Evolutionary conservation across 2,888 invertebrate genomes (phyloP).

Genomic region (Nephrotoma guestfalica): DNA sequence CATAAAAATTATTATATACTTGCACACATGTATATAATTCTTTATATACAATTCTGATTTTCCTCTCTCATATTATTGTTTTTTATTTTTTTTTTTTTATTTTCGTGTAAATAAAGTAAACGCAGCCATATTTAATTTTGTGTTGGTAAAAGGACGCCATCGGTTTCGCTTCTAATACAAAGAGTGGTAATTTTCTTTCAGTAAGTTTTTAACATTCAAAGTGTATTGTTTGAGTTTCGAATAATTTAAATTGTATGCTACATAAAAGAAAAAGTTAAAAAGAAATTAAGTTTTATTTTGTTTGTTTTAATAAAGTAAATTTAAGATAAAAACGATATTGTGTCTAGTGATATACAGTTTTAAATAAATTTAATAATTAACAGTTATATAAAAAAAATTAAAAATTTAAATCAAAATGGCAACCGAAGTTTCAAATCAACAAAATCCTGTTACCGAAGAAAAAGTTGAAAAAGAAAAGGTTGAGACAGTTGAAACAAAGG

Average conservation of each 20-base stretch:
- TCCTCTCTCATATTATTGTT: background rate
- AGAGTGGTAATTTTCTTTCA: slow-evolving; percentile 7
- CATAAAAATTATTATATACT: background rate
- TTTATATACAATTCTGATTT: background rate
- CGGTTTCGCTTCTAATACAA: slow-evolving; percentile 8
- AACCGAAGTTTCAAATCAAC: slow-evolving; percentile 54
- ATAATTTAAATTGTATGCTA: background rate
- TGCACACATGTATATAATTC: no score
- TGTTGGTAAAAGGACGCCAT: slow-evolving; percentile 12
- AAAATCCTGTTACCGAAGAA: slow-evolving; percentile 34
- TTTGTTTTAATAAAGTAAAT: background rate
- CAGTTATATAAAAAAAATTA: background rate
- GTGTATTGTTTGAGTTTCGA: slow-evolving; percentile 9
- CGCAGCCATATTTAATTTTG: slow-evolving; percentile 7
- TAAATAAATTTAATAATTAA: background rate
- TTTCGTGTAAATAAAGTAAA: background rate
- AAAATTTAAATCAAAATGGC: slow-evolving; percentile 42
- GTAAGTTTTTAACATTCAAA: slow-evolving; percentile 11
- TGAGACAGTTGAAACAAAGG: slow-evolving; percentile 26
- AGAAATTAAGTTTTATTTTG: background rate
- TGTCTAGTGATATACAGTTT: background rate
- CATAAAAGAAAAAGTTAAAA: background rate
- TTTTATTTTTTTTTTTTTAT: background rate
- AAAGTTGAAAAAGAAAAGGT: slow-evolving; percentile 37
- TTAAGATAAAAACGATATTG: background rate